Evolutionary conservation across 2,797 vertebrate genomes (phyloP), one percentile per base, ranked within the genome.

Genomic region (Ceyx erithaca): DNA sequence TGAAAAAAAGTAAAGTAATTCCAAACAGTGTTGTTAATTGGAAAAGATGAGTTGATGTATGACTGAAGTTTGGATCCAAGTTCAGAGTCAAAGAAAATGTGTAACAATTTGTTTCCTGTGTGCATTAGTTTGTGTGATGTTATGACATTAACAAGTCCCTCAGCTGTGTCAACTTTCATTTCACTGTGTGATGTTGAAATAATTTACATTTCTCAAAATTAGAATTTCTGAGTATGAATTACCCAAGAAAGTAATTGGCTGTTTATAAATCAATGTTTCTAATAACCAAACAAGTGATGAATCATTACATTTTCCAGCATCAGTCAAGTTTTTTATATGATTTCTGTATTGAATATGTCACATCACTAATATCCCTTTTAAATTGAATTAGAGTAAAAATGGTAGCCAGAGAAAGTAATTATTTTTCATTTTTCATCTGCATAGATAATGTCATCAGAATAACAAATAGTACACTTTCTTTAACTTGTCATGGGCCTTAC

Each of bases 61-160:
- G 49, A 85, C 79, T 92, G 77, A 97, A 96, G 94, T 92, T 85
- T 37, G 52, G 58, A 94, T 94, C 63, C 61, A 71, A 93, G 82
- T 76, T 90, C 67, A 79, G 80, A 93, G 72, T 93, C 66, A 94
- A 85, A 94, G 54, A 93, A 95, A 91, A 92, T 64, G 54, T 75
- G 41, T 72, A 89, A 79, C 14, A 35, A 91, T 96, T 96, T 97
- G 85, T 89, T 93, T 95, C 88, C 90, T 88, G 20, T 80, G 84
- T 90, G 87, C 68, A 92, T 90, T 87, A 80, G 61, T 77, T 90
- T 82, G 49, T 90, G 64, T 91, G 75, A 91, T 95, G 28, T 96
- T 96, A 92, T 71, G 82, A 93, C 90, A 91, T 61, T 95, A 96
- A 96, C 80, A 86, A 96, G 85, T 95, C 71, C 89, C 78, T 87